Percentiles rank a stretch among this genome's conserved stretches.
Conservation (phyloP, 2,888 invertebrate genomes). For the Ophioninae sp. region DNA sequence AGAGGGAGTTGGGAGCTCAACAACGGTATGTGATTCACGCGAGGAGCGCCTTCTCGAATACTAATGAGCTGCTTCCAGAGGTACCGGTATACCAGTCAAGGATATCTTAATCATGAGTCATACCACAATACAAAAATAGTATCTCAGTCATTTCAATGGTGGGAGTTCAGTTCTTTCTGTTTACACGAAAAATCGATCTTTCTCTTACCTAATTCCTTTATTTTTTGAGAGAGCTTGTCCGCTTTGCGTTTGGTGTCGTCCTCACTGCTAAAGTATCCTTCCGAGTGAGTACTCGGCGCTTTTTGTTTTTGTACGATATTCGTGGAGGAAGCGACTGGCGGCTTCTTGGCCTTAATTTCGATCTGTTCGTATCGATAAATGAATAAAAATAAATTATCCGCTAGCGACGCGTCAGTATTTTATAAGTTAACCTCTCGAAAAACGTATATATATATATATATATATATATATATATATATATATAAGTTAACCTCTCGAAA, state of each 20-base stretch:
- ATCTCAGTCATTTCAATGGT: constrained; percentile 46
- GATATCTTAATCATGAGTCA: constrained; percentile 76
- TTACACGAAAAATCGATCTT: not conserved
- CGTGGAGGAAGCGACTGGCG: constrained; percentile 64
- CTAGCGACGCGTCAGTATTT: not conserved
- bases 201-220: constrained; percentile 72
- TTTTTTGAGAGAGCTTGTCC: constrained; percentile 73
- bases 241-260: constrained; percentile 77
- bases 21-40: constrained; percentile 60
- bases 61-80: constrained; percentile 68
- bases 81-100: constrained; percentile 63
- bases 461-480: too few relatives aligned
- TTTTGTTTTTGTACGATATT: constrained; percentile 72
- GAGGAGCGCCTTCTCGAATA: constrained; percentile 70
- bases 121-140: constrained; percentile 61
- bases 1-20: constrained; percentile 39
- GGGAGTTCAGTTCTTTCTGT: not conserved
- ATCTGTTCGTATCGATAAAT: constrained; percentile 63
- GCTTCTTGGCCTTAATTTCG: constrained; percentile 71
- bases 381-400: not conserved
- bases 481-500: too few relatives aligned
- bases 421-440: too few relatives aligned
- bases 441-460: too few relatives aligned
- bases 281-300: constrained; percentile 76
- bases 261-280: constrained; percentile 80